Base-by-base conservation (phyloP, 1,140 invertebrate genomes). In the Drosophila sechellia region DNA sequence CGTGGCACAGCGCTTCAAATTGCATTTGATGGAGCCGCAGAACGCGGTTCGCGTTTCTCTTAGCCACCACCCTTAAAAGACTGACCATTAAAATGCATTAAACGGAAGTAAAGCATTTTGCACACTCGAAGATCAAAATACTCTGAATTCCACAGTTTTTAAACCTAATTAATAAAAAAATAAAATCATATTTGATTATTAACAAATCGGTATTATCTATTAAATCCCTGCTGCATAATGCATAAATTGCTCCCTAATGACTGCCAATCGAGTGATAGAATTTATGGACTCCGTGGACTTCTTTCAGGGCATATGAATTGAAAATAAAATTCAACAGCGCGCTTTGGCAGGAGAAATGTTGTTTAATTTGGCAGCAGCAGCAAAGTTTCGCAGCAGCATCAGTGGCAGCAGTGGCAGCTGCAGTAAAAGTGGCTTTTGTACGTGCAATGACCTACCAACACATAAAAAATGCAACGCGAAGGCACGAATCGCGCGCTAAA, bases 371-470 rank as follows among this genome's bases (percentile, higher is more conserved):
- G 75, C 70, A 76, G 79, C 66, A 61, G 48, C 58, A 70, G 66
- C 49, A 86, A 77, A 80, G 63, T 85, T 81, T 46, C 48, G 57
- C 43, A 49, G 48, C 59, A 76, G 54, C 27, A 39, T n/a, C 39
- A 55, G 49, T 22, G 39, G 59, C 55, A 58, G 65, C 50, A 56
- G 71, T 53, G 48, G 69, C 45, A 48, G 71, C 13, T 45, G 65
- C 78, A 90, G 85, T 80, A 90, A 90, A 91, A 91, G 90, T 91
- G 90, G 90, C 90, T 91, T 91, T 91, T 91, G 90, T 91, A 91
- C 90, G 90, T 90, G 84, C 90, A 91, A 90, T 91, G 90, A 91
- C 90, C 90, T 91, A 91, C 61, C 84, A 89, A 89, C 84, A 89
- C 85, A 89, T 90, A 89, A 89, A 89, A 90, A 89, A 89, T 90